Conservation (phyloP, 2,113 vertebrate species). For the Alethe castanea region DNA sequence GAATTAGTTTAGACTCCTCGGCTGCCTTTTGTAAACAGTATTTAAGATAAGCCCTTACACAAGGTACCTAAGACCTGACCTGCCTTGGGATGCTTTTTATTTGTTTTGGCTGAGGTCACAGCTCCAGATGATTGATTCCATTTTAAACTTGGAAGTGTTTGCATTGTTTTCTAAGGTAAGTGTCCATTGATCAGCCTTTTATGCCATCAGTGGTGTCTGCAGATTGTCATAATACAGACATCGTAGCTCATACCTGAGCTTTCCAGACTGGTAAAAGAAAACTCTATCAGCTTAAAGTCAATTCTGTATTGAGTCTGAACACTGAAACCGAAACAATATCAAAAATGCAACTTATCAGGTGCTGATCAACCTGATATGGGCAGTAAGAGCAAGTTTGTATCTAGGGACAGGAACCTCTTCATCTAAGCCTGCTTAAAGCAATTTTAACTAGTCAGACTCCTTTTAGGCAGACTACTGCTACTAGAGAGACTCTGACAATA, state of each 20-base stretch:
- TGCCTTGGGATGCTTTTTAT: neutral
- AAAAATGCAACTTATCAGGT: neutral
- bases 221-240: neutral
- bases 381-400: neutral
- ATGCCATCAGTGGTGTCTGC: neutral
- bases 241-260: neutral
- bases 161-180: neutral
- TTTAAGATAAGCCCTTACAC: neutral
- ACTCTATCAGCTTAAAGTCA: neutral
- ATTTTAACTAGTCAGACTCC: neutral
- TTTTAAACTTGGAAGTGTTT: neutral
- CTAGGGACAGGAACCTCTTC: neutral
- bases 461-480: neutral
- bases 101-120: neutral
- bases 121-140: neutral
- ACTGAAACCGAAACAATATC: neutral
- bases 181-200: neutral
- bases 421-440: neutral
- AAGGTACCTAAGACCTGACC: neutral
- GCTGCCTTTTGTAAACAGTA: neutral
- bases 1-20: neutral
- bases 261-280: neutral
- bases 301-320: neutral
- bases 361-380: neutral
- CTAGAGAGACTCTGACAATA: neutral